These are phyloP conservation scores for Gastracanthus pulcherrimus DNA, from an alignment of 2,888 invertebrate genomes.

Conservation along the genomic window DNA sequence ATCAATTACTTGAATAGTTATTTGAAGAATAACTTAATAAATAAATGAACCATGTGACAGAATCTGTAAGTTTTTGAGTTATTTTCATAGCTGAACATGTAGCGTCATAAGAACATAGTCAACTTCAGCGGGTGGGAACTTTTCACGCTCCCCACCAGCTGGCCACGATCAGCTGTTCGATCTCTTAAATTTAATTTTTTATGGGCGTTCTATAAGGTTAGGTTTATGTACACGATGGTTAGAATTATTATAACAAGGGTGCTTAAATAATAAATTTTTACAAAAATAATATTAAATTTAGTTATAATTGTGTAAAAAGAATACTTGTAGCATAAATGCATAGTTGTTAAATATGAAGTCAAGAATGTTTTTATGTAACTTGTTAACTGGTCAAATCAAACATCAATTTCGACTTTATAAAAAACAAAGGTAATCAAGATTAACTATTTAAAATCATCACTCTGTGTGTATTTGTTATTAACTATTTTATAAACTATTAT, in stretches of 20 bases:
- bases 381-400: conserved; percentile 7
- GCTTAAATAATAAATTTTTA: neutral
- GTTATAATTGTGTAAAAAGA: neutral
- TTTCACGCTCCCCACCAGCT: no score
- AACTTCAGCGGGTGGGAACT: no score
- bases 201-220: neutral
- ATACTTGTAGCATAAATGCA: neutral
- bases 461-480: no score
- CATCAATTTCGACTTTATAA: neutral
- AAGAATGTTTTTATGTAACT: conserved; percentile 25
- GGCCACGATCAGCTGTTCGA: neutral
- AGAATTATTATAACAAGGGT: neutral
- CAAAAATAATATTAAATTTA: neutral
- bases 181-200: neutral
- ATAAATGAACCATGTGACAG: no score
- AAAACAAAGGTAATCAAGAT: conserved; percentile 36
- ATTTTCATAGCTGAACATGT: no score
- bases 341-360: conserved; percentile 35
- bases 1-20: no score
- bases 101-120: no score
- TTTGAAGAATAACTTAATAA: no score
- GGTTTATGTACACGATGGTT: neutral
- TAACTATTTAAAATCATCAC: no score
- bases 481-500: no score
- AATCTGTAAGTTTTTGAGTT: no score